Base-by-base conservation (phyloP, 2,113 vertebrate species). In the Hippocampus mohnikei region DNA sequence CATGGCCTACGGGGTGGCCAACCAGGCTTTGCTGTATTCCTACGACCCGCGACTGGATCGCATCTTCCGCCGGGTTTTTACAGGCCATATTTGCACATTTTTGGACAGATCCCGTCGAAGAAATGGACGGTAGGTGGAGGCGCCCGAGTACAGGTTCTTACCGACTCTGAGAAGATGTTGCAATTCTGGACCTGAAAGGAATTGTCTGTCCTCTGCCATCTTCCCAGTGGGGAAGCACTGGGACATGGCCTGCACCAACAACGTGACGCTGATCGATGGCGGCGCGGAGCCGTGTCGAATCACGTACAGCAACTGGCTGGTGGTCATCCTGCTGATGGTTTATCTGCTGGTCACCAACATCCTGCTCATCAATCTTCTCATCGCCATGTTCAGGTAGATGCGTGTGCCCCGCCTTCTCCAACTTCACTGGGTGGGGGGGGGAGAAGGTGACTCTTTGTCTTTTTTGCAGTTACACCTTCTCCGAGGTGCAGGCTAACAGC, bases 341-440 rank as follows among this genome's bases (percentile, higher is more conserved):
- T 96, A 94, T 78, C 90, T 97, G 58, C 88, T 97, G 5, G 95
- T 95, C 69, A 94, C 95, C 87, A 97, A 97, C 85, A 95, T 97
- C 71, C 88, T 97, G 29, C 93, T 97, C 67, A 90, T 97, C 83
- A 96, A 96, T 72, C 87, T 96, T 41, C 94, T 97, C 70, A 96
- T 96, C 0, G 95, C 95, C 70, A 97, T 96, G 94, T 96, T 97
- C 82, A 97, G 95, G 95, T 97, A 85, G 61, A 69, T 5, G 40
- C 8, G 3, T 21, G 23, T 46, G 23, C 15, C 9, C 18, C 27
- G 11, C 2, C 18, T 50, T 48, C 46, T 48, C 46, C 5, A 48
- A 18, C 46, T 48, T 48, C 6, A 2, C 15, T n/a, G n/a, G n/a
- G n/a, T n/a, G n/a, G n/a, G n/a, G n/a, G 33, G 29, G 2, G 29